A percentile compares a stretch with the other conserved stretches of the same genome.
These are phyloP conservation scores for Volucella inflata DNA, from an alignment of 2,888 invertebrate genomes.

Conservation along the genomic window DNA sequence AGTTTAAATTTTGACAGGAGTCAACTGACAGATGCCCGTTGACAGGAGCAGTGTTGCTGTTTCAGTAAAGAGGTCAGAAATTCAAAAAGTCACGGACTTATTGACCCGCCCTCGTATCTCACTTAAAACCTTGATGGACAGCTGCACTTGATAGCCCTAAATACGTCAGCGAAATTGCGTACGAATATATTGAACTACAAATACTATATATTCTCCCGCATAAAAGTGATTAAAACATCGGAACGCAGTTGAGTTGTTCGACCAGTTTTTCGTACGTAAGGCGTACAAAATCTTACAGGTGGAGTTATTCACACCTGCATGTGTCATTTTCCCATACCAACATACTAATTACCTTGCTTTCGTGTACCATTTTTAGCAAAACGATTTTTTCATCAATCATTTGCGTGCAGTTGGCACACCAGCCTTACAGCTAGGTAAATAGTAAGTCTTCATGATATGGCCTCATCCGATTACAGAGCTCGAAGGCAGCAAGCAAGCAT, in stretches of 20 bases:
- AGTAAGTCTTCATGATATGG: slow-evolving; percentile 42
- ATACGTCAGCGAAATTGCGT: too few relatives aligned
- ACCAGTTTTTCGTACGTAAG: background rate
- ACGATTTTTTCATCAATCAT: slow-evolving; percentile 65
- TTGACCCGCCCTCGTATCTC: too few relatives aligned
- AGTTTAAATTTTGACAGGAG: too few relatives aligned
- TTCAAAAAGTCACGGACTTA: too few relatives aligned
- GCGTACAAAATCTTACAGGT: background rate
- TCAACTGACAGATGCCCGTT: too few relatives aligned
- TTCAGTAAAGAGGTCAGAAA: too few relatives aligned
- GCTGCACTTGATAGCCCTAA: too few relatives aligned
- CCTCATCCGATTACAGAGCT: slow-evolving; percentile 49
- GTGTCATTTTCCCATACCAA: slow-evolving; percentile 8
- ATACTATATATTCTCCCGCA: too few relatives aligned
- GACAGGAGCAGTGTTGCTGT: too few relatives aligned
- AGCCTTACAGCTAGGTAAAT: slow-evolving; percentile 11
- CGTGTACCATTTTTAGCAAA: slow-evolving; percentile 21
- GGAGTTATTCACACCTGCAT: slow-evolving; percentile 37
- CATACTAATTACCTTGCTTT: slow-evolving; percentile 53
- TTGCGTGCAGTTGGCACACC: slow-evolving; percentile 62
- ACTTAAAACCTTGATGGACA: too few relatives aligned
- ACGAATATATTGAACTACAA: too few relatives aligned
- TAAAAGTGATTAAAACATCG: too few relatives aligned
- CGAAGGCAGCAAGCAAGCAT: slow-evolving; percentile 59
- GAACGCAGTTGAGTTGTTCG: background rate